Percentiles rank a stretch among this genome's conserved stretches.
phyloP scores from a whole-genome alignment of 1,140 invertebrate genomes.

The Diachasma alloeum region DNA sequence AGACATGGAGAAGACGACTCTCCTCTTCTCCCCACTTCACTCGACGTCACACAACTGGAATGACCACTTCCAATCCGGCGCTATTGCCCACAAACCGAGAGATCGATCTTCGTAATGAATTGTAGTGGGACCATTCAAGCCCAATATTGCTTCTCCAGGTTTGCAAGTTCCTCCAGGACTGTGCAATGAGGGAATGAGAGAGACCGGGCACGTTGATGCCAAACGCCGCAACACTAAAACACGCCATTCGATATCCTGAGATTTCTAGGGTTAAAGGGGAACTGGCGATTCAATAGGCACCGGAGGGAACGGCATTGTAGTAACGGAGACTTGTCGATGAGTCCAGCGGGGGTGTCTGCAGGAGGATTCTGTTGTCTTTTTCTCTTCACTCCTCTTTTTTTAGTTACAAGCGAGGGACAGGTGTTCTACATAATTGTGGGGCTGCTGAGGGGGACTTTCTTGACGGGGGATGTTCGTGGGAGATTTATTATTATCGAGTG shows the following conservation, averaged over 20 bases:
- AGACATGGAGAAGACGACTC: conserved; percentile 25
- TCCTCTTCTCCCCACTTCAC: neutral
- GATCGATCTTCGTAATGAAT: conserved; percentile 59
- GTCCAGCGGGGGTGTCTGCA: neutral
- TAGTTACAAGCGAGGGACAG: neutral
- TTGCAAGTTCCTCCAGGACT: conserved; percentile 45
- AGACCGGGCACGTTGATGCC: neutral
- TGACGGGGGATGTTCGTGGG: neutral
- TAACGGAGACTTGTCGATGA: neutral
- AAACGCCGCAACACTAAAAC: neutral
- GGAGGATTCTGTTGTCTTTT: neutral
- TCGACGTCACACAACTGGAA: conserved; percentile 20
- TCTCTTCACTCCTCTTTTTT: conserved; percentile 4
- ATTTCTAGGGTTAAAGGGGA: neutral
- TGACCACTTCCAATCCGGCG: conserved; percentile 54
- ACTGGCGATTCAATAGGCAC: neutral
- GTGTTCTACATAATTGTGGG: neutral
- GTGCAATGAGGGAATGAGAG: neutral
- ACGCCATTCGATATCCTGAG: neutral
- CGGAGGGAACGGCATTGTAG: neutral
- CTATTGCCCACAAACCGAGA: conserved; percentile 39
- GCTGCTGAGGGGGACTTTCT: neutral
- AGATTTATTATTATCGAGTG: neutral
- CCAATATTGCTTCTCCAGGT: conserved; percentile 56
- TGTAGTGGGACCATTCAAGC: conserved; percentile 46